A percentile compares a stretch with the other conserved stretches of the same genome.
Conservation (phyloP, 1,140 invertebrate species). For the Diorhabda carinulata region DNA sequence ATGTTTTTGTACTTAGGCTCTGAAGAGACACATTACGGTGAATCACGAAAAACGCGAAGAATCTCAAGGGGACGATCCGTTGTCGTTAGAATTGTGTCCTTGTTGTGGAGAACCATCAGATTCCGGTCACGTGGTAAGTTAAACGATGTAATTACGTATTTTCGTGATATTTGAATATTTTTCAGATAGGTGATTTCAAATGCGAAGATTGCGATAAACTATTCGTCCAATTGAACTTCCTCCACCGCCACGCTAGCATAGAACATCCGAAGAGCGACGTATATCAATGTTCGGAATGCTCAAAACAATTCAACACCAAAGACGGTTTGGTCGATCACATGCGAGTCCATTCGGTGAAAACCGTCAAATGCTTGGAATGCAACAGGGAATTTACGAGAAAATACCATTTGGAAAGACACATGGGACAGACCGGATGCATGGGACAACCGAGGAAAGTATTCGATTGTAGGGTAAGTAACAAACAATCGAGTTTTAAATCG, state of each 20-base stretch:
- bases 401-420: conserved; percentile 72
- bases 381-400: conserved; percentile 68
- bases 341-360: conserved; percentile 43
- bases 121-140: conserved; percentile 51
- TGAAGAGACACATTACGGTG: conserved; percentile 43
- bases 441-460: conserved; percentile 56
- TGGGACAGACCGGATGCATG: conserved; percentile 68
- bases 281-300: conserved; percentile 40
- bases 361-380: conserved; percentile 57
- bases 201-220: conserved; percentile 58
- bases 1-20: conserved; percentile 25
- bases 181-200: conserved; percentile 50
- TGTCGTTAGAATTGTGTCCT: conserved; percentile 48
- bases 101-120: conserved; percentile 54
- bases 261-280: conserved; percentile 47
- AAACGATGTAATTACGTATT: not conserved
- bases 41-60: conserved; percentile 33
- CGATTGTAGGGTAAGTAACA: conserved; percentile 56
- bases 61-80: conserved; percentile 35
- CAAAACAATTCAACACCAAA: conserved; percentile 31
- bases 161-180: conserved; percentile 14
- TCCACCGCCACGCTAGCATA: conserved; percentile 61
- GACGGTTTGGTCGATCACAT: conserved; percentile 37
- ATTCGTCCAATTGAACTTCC: conserved; percentile 68
- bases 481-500: too few species aligned